Base-by-base conservation (phyloP, 2,888 invertebrate genomes). In the Ganaspis brasiliensis region DNA sequence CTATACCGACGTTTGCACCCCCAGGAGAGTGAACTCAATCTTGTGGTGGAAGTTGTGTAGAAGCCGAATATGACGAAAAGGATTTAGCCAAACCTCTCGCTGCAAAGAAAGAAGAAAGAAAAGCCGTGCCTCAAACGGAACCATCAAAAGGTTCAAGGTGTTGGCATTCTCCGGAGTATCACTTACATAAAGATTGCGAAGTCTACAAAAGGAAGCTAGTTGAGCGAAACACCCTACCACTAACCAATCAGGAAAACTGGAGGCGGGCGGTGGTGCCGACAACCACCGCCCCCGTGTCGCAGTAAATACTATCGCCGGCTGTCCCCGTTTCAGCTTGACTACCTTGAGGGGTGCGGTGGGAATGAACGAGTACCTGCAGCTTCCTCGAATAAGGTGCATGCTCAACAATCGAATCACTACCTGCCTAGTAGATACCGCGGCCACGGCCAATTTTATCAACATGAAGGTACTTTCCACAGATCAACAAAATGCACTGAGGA, bases 1-100 rank as follows among this genome's bases (percentile, higher is more conserved):
- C 21, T 77, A 0, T 77, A 74, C 26, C 74, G 72, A 21, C 63
- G 77, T 8, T 0, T 77, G 24, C 59, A 61, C 2, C 78, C 81
- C 10, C 10, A 9, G 9, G 40, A 40, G 3, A 10, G 2, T 2
- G 40, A 40, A 6, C 14, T 10, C 2, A 40, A 40, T 40, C 10
- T 40, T 3, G 40, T 40, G 2, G 14, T 40, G 3, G 45, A 10
- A 3, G 9, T 45, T 10, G 3, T 1, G 9, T 45, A 12, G 45
- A 45, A 45, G 45, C 45, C 12, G 45, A 45, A 45, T 10, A 45
- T 10, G 45, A 45, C 10, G 45, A 45, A 12, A 45, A 45, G 4
- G 45, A 45, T 14, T 14, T 45, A 12, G 14, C 3, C 10, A 45
- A 45, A 45, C 12, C 10, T 3, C 9, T 12, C 12, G 12, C 45